Conservation (phyloP, 2,888 invertebrate species). For the Salpingus planirostris region DNA sequence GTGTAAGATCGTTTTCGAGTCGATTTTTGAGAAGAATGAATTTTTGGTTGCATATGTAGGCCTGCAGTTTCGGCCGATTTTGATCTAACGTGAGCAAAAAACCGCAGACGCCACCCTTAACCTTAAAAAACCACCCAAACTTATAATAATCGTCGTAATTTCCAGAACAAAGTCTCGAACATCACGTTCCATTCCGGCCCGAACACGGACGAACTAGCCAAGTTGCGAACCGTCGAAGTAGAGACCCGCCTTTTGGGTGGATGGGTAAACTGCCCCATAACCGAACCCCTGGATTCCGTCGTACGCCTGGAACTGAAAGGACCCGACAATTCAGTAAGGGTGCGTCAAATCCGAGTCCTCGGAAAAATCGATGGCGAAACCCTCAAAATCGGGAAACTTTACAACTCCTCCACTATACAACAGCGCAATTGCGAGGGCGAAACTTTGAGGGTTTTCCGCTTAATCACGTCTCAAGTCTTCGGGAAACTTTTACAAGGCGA, state of each 20-base stretch:
- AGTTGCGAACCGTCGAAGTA: conserved; percentile 75
- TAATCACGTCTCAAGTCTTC: conserved; percentile 88
- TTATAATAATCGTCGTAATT: no score
- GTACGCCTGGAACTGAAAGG: conserved; percentile 83
- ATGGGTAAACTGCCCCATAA: conserved; percentile 77
- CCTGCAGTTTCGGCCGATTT: no score
- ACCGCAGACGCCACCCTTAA: no score
- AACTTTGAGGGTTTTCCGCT: conserved; percentile 82
- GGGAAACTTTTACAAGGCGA: conserved; percentile 78
- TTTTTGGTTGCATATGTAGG: no score
- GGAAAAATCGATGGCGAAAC: conserved; percentile 54
- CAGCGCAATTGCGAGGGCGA: conserved; percentile 85
- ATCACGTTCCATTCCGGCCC: conserved; percentile 79
- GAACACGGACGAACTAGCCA: conserved; percentile 70
- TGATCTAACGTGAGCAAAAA: no score
- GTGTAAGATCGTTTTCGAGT: no score
- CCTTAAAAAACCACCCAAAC: no score
- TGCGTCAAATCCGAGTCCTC: conserved; percentile 71
- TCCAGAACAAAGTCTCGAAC: conserved; percentile 78
- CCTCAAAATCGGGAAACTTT: conserved; percentile 44
- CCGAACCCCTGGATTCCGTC: conserved; percentile 41
- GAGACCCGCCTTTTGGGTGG: conserved; percentile 70
- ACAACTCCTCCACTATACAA: conserved; percentile 57
- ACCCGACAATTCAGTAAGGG: conserved; percentile 80
- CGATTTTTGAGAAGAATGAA: no score